These are phyloP conservation scores for Drosophila stalkeri DNA, from an alignment of 2,888 invertebrate species.

Conservation along the genomic window DNA sequence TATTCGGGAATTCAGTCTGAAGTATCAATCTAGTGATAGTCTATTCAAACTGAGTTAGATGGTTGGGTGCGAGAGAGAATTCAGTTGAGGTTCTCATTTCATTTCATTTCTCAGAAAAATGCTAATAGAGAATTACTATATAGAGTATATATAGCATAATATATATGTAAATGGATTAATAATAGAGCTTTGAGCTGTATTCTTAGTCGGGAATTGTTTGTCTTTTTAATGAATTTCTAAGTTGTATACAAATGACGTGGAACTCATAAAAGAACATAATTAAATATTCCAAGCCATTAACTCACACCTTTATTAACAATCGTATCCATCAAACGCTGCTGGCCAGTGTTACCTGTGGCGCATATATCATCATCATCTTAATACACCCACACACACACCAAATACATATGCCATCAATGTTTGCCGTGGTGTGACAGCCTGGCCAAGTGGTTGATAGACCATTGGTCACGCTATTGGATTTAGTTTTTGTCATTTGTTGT, in stretches of 20 bases:
- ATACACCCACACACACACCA: neutral
- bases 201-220: neutral
- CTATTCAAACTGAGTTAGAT: neutral
- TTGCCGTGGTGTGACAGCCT: slow-evolving; percentile 22
- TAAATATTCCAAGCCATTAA: neutral
- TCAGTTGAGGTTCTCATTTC: too few species aligned
- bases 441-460: slow-evolving; percentile 46
- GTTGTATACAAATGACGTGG: neutral
- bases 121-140: too few species aligned
- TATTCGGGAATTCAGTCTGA: neutral
- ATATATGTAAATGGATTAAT: neutral
- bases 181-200: neutral
- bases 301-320: neutral
- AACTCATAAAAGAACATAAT: neutral
- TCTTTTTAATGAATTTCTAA: neutral
- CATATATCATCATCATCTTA: slow-evolving; percentile 38
- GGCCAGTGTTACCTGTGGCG: slow-evolving; percentile 35
- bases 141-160: too few species aligned
- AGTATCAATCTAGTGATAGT: neutral
- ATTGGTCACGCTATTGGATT: slow-evolving; percentile 51
- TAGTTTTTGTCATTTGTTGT: slow-evolving; percentile 24
- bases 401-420: slow-evolving; percentile 29
- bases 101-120: too few species aligned
- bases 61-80: too few species aligned
- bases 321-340: slow-evolving; percentile 1